These are phyloP conservation scores for Dioctria rufipes DNA, from an alignment of 2,888 invertebrate species.

Conservation along the genomic window DNA sequence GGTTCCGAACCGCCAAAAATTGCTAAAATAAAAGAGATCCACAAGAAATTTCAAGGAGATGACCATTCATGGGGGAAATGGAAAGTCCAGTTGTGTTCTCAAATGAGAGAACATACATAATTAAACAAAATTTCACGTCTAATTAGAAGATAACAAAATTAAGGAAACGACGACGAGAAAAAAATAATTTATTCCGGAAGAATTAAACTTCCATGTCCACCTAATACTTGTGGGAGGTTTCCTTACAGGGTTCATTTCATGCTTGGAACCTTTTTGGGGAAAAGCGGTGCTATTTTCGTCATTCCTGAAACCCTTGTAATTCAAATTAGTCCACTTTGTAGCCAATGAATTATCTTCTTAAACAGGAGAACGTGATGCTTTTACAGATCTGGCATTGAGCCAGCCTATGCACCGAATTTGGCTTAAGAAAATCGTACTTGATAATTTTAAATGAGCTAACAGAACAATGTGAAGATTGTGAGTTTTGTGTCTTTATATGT, in stretches of 20 bases:
- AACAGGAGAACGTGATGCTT: conserved; percentile 9
- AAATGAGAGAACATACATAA: no score
- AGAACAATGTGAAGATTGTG: background rate
- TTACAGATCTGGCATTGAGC: conserved; percentile 9
- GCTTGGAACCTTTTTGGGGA: background rate
- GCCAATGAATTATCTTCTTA: conserved; percentile 5
- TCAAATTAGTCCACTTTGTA: background rate
- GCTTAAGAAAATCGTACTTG: conserved; percentile 12
- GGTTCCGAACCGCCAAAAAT: no score
- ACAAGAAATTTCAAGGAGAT: no score
- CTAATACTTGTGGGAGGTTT: background rate
- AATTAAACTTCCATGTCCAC: conserved; percentile 30
- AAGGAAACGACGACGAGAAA: background rate
- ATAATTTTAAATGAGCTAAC: conserved; percentile 9
- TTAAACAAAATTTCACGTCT: background rate
- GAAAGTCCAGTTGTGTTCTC: no score
- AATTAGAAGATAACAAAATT: no score
- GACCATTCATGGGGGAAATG: no score
- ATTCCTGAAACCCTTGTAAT: conserved; percentile 14
- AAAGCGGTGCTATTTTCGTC: background rate
- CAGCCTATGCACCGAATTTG: background rate
- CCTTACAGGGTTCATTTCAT: conserved; percentile 10
- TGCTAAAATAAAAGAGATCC: no score
- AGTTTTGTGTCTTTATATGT: conserved; percentile 3
- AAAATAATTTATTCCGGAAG: conserved; percentile 19